Evolutionary conservation across 2,113 vertebrate genomes (phyloP).

Genomic region (Leptodactylus fuscus): DNA sequence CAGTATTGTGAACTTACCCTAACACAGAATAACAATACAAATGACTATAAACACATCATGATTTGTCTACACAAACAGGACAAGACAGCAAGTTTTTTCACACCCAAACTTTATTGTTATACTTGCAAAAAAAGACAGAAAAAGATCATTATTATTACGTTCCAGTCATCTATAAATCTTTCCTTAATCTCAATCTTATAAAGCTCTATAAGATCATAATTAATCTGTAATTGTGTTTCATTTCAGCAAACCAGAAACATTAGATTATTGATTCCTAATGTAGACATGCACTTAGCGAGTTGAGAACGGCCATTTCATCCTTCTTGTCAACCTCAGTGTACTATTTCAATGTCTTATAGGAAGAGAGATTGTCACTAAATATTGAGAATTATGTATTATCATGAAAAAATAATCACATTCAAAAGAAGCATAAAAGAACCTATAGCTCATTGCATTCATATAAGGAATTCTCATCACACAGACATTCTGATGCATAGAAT

Average conservation of each 20-base stretch:
- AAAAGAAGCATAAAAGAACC: background rate
- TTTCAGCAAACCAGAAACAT: background rate
- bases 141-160: background rate
- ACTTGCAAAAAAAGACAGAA: background rate
- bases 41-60: too few species aligned
- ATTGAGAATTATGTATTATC: background rate
- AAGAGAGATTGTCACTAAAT: background rate
- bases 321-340: background rate
- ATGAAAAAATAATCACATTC: slow-evolving; percentile 7
- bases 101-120: slow-evolving; percentile 40
- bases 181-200: background rate
- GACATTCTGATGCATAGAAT: background rate
- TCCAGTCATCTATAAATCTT: background rate
- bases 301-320: background rate
- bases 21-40: too few species aligned
- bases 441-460: background rate
- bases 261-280: background rate
- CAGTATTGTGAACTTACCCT: too few species aligned
- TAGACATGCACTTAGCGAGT: slow-evolving; percentile 1
- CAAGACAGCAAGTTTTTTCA: background rate
- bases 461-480: too few species aligned
- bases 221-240: background rate
- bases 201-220: background rate
- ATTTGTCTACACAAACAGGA: background rate
- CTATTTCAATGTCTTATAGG: background rate